phyloP scores from a whole-genome alignment of 2,888 invertebrate genomes.

The Callimorpha dominula region DNA sequence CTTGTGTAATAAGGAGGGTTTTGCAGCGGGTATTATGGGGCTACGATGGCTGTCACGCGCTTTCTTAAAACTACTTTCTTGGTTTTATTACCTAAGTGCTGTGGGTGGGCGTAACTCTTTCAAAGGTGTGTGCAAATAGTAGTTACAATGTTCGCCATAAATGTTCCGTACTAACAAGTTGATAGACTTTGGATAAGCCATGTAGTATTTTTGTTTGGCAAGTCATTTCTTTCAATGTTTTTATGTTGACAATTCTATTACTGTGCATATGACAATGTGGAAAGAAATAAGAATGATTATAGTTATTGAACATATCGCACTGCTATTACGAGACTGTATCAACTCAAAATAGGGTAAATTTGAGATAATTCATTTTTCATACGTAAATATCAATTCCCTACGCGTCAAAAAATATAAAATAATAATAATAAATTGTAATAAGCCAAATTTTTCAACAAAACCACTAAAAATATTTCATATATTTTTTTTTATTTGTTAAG shows the following conservation, averaged over 20 bases:
- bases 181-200: conserved; percentile 22
- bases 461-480: too few relatives aligned
- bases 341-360: too few relatives aligned
- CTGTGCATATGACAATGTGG: not conserved
- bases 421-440: too few relatives aligned
- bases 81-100: conserved; percentile 84
- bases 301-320: not conserved
- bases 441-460: too few relatives aligned
- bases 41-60: conserved; percentile 81
- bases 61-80: conserved; percentile 85
- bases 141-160: conserved; percentile 52
- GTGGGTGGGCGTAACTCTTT: conserved; percentile 70
- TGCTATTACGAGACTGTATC: too few relatives aligned
- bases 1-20: conserved; percentile 84
- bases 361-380: too few relatives aligned
- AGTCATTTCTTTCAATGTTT: not conserved
- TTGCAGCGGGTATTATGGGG: conserved; percentile 80
- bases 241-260: not conserved
- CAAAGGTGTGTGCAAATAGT: conserved; percentile 58
- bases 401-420: too few relatives aligned
- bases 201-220: conserved; percentile 11
- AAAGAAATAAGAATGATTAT: not conserved
- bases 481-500: too few relatives aligned
- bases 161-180: conserved; percentile 29
- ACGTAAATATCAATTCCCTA: too few relatives aligned